A percentile compares a stretch with the other conserved stretches of the same genome.
These are phyloP conservation scores for Anhinga anhinga DNA, from an alignment of 2,113 vertebrate species.

Conservation along the genomic window DNA sequence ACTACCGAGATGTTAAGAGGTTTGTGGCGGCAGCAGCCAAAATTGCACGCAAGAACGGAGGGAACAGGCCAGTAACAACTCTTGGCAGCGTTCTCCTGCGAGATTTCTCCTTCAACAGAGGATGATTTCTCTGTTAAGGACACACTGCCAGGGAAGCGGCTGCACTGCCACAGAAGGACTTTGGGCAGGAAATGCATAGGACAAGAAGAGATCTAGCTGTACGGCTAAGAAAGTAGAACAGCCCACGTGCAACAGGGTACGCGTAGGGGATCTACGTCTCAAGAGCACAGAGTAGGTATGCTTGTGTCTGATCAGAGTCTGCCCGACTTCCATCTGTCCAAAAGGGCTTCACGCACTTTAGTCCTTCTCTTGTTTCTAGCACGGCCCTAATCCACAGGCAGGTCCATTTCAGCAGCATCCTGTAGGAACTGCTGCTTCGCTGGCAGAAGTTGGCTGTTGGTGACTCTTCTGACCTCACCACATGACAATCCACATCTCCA, in stretches of 20 bases:
- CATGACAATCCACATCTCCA: fast-evolving
- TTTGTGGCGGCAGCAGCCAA: not conserved
- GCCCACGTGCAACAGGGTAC: not conserved
- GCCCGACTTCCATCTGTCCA: not conserved
- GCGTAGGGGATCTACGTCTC: fast-evolving
- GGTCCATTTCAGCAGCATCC: not conserved
- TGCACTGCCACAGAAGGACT: not conserved
- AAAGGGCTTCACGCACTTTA: fast-evolving
- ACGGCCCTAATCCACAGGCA: not conserved
- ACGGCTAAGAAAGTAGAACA: not conserved
- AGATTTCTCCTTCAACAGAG: not conserved
- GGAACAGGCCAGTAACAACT: not conserved
- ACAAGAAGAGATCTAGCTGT: not conserved
- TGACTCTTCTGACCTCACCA: not conserved
- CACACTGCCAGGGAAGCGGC: not conserved
- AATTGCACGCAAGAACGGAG: not conserved
- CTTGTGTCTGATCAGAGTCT: not conserved
- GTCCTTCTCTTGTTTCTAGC: not conserved
- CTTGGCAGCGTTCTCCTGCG: not conserved
- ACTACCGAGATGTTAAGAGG: not conserved
- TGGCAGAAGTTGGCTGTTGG: fast-evolving
- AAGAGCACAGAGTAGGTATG: not conserved
- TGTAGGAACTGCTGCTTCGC: not conserved
- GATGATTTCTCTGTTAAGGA: not conserved
- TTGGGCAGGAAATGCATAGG: not conserved